phyloP scores from a whole-genome alignment of 2,888 invertebrate species.

The Eilema griseolum region DNA sequence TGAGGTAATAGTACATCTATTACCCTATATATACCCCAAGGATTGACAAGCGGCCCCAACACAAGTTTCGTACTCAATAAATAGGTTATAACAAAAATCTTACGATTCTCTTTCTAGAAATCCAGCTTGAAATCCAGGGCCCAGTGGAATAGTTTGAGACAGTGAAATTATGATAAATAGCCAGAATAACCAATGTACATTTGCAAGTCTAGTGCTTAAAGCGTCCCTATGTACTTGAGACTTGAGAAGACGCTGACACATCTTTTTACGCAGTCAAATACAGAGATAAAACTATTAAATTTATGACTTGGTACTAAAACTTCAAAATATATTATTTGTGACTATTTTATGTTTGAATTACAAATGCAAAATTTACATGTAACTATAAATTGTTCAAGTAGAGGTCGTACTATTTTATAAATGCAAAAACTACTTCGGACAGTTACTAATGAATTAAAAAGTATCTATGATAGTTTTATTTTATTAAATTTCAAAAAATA shows the following conservation, averaged over 20 bases:
- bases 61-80: background rate
- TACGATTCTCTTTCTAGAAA: background rate
- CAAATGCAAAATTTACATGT: background rate
- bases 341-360: constrained; percentile 21
- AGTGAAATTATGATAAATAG: constrained; percentile 34
- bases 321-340: constrained; percentile 30
- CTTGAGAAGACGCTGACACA: constrained; percentile 5
- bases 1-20: too few relatives aligned
- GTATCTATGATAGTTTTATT: background rate
- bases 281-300: constrained; percentile 39
- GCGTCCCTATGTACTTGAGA: background rate
- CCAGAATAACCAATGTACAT: background rate
- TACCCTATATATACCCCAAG: too few relatives aligned
- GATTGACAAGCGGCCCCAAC: too few relatives aligned
- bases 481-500: background rate
- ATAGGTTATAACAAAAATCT: constrained; percentile 44
- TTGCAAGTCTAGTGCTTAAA: constrained; percentile 11
- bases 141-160: constrained; percentile 1
- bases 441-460: background rate
- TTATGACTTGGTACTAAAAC: constrained; percentile 39
- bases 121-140: too few relatives aligned
- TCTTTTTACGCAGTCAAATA: constrained; percentile 31
- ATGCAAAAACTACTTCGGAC: background rate
- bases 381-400: background rate
- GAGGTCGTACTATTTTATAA: background rate